phyloP scores from a whole-genome alignment of 2,797 vertebrate genomes.

The Falco cherrug region DNA sequence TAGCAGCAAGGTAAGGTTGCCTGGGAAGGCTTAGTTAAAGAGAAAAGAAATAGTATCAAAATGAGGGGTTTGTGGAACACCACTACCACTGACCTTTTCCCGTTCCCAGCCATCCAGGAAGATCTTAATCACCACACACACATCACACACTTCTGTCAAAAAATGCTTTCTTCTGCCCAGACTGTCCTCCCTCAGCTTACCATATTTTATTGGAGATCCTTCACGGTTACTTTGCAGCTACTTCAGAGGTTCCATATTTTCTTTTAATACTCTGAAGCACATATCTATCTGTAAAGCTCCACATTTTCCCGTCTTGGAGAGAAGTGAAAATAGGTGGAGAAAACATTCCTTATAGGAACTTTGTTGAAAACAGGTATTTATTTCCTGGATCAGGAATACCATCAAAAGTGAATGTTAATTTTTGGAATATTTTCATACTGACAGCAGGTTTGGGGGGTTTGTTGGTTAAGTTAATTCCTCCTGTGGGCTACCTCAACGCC shows the following conservation, averaged over 20 bases:
- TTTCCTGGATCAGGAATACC: not conserved
- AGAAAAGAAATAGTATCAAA: not conserved
- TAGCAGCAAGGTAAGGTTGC: not conserved
- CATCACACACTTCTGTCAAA: not conserved
- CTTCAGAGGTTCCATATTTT: not conserved
- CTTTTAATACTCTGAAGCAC: not conserved
- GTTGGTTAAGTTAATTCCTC: not conserved
- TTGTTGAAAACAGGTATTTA: not conserved
- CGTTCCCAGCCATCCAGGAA: not conserved
- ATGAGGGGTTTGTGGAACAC: not conserved
- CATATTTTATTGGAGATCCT: too few relatives aligned
- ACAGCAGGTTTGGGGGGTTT: not conserved
- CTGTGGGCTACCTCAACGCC: not conserved
- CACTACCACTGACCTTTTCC: not conserved
- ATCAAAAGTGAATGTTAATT: not conserved
- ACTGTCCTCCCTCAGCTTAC: not conserved
- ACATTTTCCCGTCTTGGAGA: not conserved
- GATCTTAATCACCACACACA: not conserved
- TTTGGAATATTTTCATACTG: not conserved
- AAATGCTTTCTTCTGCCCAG: not conserved
- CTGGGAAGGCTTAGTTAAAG: not conserved
- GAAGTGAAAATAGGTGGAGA: not conserved
- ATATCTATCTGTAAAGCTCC: not conserved
- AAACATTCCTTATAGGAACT: not conserved
- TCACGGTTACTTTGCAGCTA: not conserved